Conservation (phyloP, 2,797 vertebrate species). For the Protonibea diacanthus region DNA sequence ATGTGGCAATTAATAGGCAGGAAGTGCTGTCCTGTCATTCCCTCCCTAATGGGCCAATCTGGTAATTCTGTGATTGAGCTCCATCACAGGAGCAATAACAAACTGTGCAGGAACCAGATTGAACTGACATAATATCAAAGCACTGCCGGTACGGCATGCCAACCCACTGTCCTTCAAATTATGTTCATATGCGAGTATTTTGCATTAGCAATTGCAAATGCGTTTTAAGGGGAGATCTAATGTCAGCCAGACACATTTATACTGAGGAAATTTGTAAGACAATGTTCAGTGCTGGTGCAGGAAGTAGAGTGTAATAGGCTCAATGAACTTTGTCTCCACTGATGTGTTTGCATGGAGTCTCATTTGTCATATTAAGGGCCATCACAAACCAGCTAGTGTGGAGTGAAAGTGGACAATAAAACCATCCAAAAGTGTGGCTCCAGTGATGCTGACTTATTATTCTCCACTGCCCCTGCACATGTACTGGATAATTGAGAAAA, state of each 20-base stretch:
- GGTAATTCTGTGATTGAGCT: slow-evolving; percentile 54
- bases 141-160: slow-evolving; percentile 9
- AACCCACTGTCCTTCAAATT: slow-evolving; percentile 15
- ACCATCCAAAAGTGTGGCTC: background rate
- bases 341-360: background rate
- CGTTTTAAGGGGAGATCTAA: background rate
- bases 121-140: slow-evolving; percentile 22
- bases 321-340: background rate
- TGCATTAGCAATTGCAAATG: background rate
- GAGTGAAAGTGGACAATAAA: slow-evolving; percentile 4
- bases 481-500: background rate
- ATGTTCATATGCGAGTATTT: slow-evolving; percentile 18
- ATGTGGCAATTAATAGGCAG: slow-evolving; percentile 73
- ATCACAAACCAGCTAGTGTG: background rate
- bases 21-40: slow-evolving; percentile 50
- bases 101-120: slow-evolving; percentile 31
- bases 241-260: background rate
- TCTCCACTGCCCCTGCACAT: background rate
- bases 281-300: background rate
- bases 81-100: slow-evolving; percentile 35
- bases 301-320: background rate
- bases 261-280: background rate
- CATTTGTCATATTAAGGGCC: background rate
- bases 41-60: slow-evolving; percentile 55
- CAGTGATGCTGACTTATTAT: background rate